Conservation (phyloP, 2,113 vertebrate species). For the Onychorhynchus coronatus region DNA sequence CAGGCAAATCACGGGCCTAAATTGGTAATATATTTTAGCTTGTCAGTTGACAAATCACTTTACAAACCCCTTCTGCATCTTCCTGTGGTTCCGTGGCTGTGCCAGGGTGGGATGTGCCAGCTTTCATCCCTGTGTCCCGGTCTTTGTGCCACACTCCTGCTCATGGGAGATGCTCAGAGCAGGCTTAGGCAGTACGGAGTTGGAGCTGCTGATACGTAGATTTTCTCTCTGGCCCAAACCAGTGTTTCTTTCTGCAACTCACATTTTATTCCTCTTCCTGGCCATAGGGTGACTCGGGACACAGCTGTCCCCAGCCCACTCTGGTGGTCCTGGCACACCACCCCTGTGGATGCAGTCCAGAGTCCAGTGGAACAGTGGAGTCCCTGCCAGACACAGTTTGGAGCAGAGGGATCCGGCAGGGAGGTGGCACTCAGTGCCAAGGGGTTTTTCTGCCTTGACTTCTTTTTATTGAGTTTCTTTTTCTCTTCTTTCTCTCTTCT, state of each 20-base stretch:
- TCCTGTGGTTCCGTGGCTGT: not conserved
- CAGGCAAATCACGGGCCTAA: constrained; percentile 67
- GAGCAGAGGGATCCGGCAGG: not conserved
- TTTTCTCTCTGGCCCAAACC: not conserved
- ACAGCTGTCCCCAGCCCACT: accelerated
- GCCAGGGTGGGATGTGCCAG: not conserved
- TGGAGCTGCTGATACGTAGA: not conserved
- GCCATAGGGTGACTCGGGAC: accelerated
- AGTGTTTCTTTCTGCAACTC: accelerated
- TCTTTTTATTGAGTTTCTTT: not conserved
- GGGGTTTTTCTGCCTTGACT: not conserved
- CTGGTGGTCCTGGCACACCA: accelerated
- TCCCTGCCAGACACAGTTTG: accelerated
- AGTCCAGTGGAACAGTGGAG: not conserved
- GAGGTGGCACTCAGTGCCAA: accelerated
- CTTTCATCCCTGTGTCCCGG: not conserved
- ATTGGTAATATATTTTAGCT: constrained; percentile 61
- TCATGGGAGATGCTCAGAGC: not conserved
- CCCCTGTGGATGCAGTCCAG: not conserved
- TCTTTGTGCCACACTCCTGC: not conserved
- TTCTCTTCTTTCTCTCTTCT: not conserved
- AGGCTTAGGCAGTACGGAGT: not conserved
- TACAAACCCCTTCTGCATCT: not conserved
- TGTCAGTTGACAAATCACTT: constrained; percentile 68
- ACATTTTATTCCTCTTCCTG: accelerated